A percentile compares a stretch with the other conserved stretches of the same genome.
Conservation (phyloP, 53 echinoderm and acorn worm genomes). For the Henricia sp. region DNA sequence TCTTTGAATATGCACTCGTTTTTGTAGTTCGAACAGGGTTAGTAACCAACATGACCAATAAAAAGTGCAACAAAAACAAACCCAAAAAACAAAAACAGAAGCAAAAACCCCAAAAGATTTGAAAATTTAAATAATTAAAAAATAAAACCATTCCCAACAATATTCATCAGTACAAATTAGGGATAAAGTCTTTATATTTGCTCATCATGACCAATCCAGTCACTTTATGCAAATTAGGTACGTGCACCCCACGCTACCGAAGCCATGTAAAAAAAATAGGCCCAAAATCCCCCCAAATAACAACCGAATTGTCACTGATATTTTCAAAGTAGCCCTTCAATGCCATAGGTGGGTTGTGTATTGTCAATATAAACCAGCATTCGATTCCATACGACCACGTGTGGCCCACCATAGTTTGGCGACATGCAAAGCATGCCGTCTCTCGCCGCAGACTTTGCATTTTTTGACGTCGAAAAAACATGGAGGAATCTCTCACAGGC, state of each 20-base stretch:
- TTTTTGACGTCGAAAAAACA: conserved; percentile 85
- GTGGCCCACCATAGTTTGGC: conserved; percentile 39
- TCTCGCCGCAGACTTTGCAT: conserved; percentile 65
- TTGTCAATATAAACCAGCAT: conserved; percentile 37
- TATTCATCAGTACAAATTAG: no score
- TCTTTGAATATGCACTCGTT: no score
- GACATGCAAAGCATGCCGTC: conserved; percentile 64
- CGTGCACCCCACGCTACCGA: conserved; percentile 51
- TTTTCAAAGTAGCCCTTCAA: conserved; percentile 49
- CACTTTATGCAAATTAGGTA: conserved; percentile 84
- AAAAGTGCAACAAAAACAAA: background rate
- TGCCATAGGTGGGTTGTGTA: conserved; percentile 42
- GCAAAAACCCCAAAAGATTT: no score
- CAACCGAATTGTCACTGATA: conserved; percentile 3
- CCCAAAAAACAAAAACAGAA: no score
- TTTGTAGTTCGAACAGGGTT: no score
- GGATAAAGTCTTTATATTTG: no score
- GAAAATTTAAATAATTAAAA: no score
- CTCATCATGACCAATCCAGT: conserved; percentile 40
- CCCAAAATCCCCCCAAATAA: conserved; percentile 54
- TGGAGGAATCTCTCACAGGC: conserved; percentile 83
- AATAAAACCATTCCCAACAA: no score
- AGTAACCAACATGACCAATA: background rate
- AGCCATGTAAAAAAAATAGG: conserved; percentile 49
- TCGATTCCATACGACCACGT: conserved; percentile 46